phyloP scores from a whole-genome alignment of 2,797 vertebrate species.

The Masticophis lateralis region DNA sequence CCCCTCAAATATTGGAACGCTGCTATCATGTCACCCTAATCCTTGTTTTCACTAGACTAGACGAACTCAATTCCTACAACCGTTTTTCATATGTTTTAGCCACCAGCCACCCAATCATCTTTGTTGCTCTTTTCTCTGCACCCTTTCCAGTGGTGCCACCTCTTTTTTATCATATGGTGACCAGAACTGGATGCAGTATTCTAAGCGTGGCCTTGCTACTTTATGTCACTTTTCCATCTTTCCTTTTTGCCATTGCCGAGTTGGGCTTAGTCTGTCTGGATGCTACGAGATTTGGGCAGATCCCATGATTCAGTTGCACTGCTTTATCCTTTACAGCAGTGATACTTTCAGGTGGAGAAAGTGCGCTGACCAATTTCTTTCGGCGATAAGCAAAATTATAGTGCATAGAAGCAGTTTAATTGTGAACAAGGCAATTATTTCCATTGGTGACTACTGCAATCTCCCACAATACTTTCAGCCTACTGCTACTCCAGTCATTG shows the following conservation, averaged over 20 bases:
- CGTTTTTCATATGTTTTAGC: background rate
- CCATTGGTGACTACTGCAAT: background rate
- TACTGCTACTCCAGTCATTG: background rate
- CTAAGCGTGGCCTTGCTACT: background rate
- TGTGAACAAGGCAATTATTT: background rate
- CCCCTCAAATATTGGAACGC: background rate
- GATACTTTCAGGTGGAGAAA: background rate
- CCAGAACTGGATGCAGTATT: background rate
- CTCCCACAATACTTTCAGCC: background rate
- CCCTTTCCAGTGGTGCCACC: background rate
- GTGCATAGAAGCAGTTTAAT: background rate
- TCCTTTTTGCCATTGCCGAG: background rate
- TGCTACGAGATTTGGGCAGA: background rate
- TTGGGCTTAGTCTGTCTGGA: fast-evolving
- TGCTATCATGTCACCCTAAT: background rate
- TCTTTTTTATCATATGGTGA: background rate
- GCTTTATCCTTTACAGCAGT: background rate
- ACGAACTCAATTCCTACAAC: background rate
- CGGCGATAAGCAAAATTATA: background rate
- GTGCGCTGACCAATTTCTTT: background rate
- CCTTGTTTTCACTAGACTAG: background rate
- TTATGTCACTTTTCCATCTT: background rate
- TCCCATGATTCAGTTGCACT: background rate
- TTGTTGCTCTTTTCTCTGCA: background rate
- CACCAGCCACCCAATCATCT: background rate